These are phyloP conservation scores for Allygus modestus DNA, from an alignment of 2,888 invertebrate species.

Conservation along the genomic window DNA sequence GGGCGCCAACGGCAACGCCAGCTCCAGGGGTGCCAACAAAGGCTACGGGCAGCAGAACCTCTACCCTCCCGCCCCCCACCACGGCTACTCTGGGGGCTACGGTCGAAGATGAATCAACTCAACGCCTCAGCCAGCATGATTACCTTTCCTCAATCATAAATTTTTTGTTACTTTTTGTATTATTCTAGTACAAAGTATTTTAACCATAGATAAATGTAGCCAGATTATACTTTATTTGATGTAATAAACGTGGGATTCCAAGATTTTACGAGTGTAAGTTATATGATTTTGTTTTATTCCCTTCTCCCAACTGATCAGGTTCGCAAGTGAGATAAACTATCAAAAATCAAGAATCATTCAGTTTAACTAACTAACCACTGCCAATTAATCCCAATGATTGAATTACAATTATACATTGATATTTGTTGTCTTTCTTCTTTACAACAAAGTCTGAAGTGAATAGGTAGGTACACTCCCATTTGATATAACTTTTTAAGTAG, in stretches of 20 bases:
- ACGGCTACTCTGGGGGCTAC: neutral
- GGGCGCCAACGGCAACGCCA: neutral
- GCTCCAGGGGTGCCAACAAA: neutral
- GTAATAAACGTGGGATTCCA: neutral
- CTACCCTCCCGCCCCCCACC: constrained; percentile 24
- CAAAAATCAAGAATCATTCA: too few species aligned
- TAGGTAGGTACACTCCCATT: too few species aligned
- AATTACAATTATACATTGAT: too few species aligned
- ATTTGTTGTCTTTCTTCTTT: too few species aligned
- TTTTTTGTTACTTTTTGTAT: constrained; percentile 22
- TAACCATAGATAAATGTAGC: neutral
- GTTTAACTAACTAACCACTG: too few species aligned
- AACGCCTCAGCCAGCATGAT: constrained; percentile 29
- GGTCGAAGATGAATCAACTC: constrained; percentile 5
- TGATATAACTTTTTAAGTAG: too few species aligned
- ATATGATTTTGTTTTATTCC: neutral
- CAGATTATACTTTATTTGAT: neutral
- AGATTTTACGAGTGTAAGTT: neutral
- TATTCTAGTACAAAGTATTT: constrained; percentile 10
- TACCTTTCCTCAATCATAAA: neutral
- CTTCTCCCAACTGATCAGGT: neutral
- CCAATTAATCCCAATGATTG: too few species aligned
- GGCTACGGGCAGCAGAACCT: constrained; percentile 8
- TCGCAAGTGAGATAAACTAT: too few species aligned
- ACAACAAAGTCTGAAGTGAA: too few species aligned